phyloP scores from a whole-genome alignment of 2,888 invertebrate species.

The Sminthurinus aureus region DNA sequence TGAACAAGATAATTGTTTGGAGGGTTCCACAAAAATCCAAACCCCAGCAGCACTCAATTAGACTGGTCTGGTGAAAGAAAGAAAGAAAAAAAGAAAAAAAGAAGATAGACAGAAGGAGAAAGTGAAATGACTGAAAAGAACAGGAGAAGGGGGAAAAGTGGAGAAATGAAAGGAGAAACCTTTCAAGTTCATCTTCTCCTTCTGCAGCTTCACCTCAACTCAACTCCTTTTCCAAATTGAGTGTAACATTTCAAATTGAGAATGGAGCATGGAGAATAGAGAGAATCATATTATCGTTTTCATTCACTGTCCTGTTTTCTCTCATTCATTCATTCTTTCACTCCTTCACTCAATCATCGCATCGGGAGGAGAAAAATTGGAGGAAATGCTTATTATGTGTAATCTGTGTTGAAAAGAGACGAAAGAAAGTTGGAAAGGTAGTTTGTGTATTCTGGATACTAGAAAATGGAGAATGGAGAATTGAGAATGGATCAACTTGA shows the following conservation, averaged over 20 bases:
- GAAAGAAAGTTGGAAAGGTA: not conserved
- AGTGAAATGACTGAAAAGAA: too few species aligned
- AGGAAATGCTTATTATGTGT: not conserved
- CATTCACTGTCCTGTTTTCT: not conserved
- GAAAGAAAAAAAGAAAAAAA: too few species aligned
- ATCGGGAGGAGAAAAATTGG: not conserved
- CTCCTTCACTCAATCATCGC: too few species aligned
- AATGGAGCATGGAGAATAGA: not conserved
- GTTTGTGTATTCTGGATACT: not conserved
- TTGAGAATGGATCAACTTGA: not conserved
- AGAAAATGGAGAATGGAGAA: not conserved
- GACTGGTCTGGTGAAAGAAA: too few species aligned
- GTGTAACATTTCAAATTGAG: not conserved
- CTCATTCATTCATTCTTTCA: too few species aligned
- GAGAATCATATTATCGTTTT: not conserved
- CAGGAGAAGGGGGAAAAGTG: not conserved
- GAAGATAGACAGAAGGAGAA: too few species aligned
- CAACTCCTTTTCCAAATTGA: not conserved
- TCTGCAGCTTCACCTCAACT: not conserved
- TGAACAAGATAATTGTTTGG: too few species aligned
- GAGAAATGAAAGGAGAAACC: not conserved
- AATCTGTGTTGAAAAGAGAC: not conserved
- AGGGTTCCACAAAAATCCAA: too few species aligned
- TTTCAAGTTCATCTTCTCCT: not conserved
- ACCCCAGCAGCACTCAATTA: too few species aligned